Base-by-base conservation (phyloP, 2,797 vertebrate species). In the Nothura maculosa region DNA sequence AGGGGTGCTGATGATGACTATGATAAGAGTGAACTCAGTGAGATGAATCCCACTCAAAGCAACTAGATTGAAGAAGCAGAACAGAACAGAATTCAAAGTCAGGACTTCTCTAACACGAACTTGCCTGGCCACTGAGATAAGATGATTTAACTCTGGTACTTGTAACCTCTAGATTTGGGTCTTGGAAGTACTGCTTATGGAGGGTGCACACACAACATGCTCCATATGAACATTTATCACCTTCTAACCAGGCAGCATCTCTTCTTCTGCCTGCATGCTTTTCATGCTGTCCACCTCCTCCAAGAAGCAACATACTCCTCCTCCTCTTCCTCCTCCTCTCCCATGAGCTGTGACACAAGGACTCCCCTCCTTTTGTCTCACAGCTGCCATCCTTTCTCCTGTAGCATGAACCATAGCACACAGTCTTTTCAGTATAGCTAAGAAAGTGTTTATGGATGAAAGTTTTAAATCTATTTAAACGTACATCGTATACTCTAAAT, bases 401-500 rank as follows among this genome's bases (percentile, higher is more conserved):
- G 73, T 60, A 30, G 38, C 0, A 1, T 43, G 12, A 52, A 25
- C 15, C 58, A 24, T 2, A 9, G 8, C 15, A n/a, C 2, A 48
- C 21, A 70, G 8, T 2, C 47, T 43, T 79, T 63, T 60, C 12
- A 36, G 9, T 77, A 50, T 4, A 67, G 6, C 10, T 77, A 67
- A 64, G 12, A 57, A 4, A 54, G 1, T 1, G 25, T 43, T 54
- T 78, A 40, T 22, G 45, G 63, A 55, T 40, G 25, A n/a, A 79
- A 54, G 38, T 17, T 47, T 55, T 7, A 61, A 67, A 4, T 13
- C 6, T 2, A 21, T 80, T 85, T 70, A 38, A 50, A 63, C 10
- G 21, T 3, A 40, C 1, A 24, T 47, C 0, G 0, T 47, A 14
- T 30, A 50, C n/a, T 74, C 38, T 0, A 4, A 57, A 83, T 75